Evolutionary conservation across 2,113 vertebrate species (phyloP).

Genomic region (Nothoprocta perdicaria): DNA sequence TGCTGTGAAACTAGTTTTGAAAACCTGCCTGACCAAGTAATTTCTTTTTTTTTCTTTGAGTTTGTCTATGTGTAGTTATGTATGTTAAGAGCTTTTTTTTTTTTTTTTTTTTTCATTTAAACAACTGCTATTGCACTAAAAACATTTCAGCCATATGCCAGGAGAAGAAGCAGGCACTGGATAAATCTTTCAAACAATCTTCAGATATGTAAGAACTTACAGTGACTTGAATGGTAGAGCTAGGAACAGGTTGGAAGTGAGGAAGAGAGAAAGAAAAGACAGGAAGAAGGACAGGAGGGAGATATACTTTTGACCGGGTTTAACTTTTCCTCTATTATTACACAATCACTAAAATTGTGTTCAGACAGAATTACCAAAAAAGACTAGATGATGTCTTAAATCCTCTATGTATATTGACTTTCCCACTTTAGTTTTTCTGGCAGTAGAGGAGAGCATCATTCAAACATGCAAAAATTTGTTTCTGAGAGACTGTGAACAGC

Average conservation of each 20-base stretch:
- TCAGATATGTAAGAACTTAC: not conserved
- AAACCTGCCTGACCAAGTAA: not conserved
- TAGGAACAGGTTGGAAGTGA: not conserved
- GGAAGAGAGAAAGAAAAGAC: not conserved
- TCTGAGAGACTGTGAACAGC: not conserved
- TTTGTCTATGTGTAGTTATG: not conserved
- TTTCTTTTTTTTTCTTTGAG: not conserved
- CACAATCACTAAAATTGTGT: not conserved
- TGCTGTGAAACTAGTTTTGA: not conserved
- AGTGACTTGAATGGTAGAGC: not conserved
- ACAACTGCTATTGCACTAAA: not conserved
- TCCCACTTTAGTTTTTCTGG: not conserved
- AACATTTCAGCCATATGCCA: not conserved
- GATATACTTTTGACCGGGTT: not conserved
- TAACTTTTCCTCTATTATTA: not conserved
- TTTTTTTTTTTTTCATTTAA: too few relatives aligned
- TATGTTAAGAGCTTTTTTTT: not conserved
- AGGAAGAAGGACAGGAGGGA: not conserved
- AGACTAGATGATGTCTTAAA: not conserved
- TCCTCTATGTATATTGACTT: not conserved
- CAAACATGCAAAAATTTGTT: not conserved
- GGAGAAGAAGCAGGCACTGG: not conserved
- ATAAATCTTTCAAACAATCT: not conserved
- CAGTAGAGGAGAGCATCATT: not conserved
- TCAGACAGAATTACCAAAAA: not conserved